Evolutionary conservation across 2,113 vertebrate species (phyloP), one percentile per base, ranked within the genome.

Genomic region (Rhegmatorhina hoffmannsi): DNA sequence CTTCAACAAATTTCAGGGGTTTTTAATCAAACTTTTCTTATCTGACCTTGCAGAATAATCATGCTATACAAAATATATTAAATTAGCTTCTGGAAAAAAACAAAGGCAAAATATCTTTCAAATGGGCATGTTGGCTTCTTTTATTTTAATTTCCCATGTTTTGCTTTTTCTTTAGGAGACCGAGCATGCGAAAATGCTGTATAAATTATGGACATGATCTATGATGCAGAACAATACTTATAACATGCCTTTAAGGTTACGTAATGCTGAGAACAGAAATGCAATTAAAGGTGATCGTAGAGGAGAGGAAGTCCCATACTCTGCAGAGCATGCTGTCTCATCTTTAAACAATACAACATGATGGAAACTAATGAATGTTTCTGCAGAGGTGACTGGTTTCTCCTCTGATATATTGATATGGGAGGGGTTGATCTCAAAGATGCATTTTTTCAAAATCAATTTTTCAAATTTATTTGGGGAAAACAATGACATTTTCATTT

Each of bases 401-500:
- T 90, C 1, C 1, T 66, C 77, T 91, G 78, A 95, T 95, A 40
- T 80, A 94, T 66, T 95, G 91, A 85, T 73, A 92, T 43, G 44
- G 75, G 87, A 95, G 8, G 59, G 43, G 59, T 70, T 77, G 55
- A 91, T 80, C 59, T 85, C 29, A 33, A 72, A 83, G 50, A 73
- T 7, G 8, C 14, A 43, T 69, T 80, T 91, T 82, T 89, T 53
- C 62, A 55, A 92, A 91, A 92, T 50, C 70, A 83, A 70, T 97
- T 94, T 95, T 95, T 91, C 78, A 92, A 90, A 66, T 90, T 91
- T 67, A 38, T 69, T 92, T 89, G 70, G 87, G 73, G 67, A 87
- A 94, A 93, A 87, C 60, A 89, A 79, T 69, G 63, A 85, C 93
- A 91, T 92, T 95, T 97, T 92, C 58, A 94, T 95, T 95, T 94